A percentile compares a stretch with the other conserved stretches of the same genome.
Evolutionary conservation across 2,888 invertebrate species (phyloP).

Genomic region (Tinea pellionella): DNA sequence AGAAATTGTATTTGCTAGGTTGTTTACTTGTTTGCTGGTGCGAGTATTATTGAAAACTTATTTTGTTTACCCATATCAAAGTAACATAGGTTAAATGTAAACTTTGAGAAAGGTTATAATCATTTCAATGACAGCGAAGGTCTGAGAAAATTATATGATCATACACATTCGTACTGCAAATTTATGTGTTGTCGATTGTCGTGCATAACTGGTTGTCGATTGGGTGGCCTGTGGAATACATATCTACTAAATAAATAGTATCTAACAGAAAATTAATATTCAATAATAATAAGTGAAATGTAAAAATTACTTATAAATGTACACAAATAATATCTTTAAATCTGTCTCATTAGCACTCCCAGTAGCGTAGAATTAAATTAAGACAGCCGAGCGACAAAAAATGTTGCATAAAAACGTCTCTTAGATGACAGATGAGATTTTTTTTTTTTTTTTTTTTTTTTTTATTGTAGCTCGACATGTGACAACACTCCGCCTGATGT

Average conservation of each 20-base stretch:
- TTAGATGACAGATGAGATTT: conserved; percentile 58
- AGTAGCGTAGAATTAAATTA: conserved; percentile 30
- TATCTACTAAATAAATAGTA: too few species aligned
- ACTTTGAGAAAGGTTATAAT: not conserved
- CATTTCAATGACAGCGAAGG: not conserved
- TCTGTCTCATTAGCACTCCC: conserved; percentile 49
- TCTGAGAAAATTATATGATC: too few species aligned
- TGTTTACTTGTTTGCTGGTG: conserved; percentile 41
- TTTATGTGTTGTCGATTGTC: too few species aligned
- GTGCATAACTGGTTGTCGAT: too few species aligned
- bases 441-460: too few species aligned
- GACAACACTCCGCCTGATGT: too few species aligned
- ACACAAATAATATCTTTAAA: not conserved
- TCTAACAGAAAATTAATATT: too few species aligned
- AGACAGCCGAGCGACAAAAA: conserved; percentile 45
- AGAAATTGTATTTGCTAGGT: conserved; percentile 49
- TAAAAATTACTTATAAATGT: too few species aligned
- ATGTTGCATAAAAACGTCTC: conserved; percentile 21
- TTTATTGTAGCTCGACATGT: too few species aligned
- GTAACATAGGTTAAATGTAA: not conserved
- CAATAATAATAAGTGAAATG: too few species aligned
- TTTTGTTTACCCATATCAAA: not conserved
- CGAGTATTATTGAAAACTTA: not conserved
- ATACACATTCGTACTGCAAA: too few species aligned
- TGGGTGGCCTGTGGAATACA: too few species aligned